Conservation (phyloP, 2,888 invertebrate species). For the Rambutsinella grinnellia region DNA sequence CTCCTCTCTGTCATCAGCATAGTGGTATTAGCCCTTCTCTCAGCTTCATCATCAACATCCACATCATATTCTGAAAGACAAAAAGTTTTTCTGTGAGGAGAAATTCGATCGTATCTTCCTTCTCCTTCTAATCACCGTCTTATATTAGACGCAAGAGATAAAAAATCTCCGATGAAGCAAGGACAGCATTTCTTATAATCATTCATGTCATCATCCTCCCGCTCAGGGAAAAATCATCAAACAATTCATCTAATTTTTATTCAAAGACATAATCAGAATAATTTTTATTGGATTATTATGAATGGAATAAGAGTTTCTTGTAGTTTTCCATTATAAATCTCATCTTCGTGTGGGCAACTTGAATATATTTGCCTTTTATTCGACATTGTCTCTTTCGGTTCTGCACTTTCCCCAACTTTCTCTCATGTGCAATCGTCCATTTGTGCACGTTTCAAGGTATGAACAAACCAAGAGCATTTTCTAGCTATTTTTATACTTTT, state of each 20-base stretch:
- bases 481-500: not conserved
- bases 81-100: not conserved
- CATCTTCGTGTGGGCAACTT: too few relatives aligned
- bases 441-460: slow-evolving; percentile 16
- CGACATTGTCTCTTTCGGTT: slow-evolving; percentile 15
- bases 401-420: slow-evolving; percentile 23
- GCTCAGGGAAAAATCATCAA: not conserved
- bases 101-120: not conserved
- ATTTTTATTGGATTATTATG: not conserved
- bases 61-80: not conserved
- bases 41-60: not conserved
- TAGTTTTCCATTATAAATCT: too few relatives aligned
- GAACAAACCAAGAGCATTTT: not conserved
- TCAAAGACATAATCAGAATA: not conserved
- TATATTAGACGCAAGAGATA: not conserved
- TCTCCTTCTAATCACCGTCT: not conserved
- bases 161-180: not conserved
- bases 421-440: slow-evolving; percentile 22
- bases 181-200: slow-evolving; percentile 8
- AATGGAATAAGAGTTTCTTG: too few relatives aligned
- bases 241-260: too few relatives aligned
- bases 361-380: not conserved
- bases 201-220: not conserved
- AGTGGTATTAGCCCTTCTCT: too few relatives aligned
- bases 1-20: not conserved